These are phyloP conservation scores for Oscarella lobularis DNA, from an alignment of 37 sponge, comb jelly and placozoan genomes.

Conservation along the genomic window DNA sequence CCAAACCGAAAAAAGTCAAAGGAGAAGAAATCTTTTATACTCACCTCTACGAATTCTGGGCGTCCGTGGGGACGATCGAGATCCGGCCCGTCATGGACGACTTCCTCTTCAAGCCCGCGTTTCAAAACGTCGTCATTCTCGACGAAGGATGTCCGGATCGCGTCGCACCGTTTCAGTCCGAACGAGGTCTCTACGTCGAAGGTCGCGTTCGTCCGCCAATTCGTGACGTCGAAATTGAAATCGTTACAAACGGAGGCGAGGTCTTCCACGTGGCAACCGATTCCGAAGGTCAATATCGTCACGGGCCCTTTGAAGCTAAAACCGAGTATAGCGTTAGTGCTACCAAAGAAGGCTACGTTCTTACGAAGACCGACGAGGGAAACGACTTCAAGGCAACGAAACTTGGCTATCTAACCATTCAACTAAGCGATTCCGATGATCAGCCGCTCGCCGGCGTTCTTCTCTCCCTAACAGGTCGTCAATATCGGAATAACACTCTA, in stretches of 20 bases:
- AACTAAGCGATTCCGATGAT: constrained; percentile 12
- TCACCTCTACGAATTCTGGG: background rate
- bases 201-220: constrained; percentile 38
- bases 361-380: constrained; percentile 18
- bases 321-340: constrained; percentile 18
- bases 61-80: background rate
- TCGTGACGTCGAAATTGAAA: constrained; percentile 15
- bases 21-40: background rate
- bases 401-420: constrained; percentile 27
- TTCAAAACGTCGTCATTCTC: background rate
- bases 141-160: constrained; percentile 46
- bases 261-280: constrained; percentile 19
- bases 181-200: constrained; percentile 30
- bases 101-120: background rate
- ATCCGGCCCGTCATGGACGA: background rate
- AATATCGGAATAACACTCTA: constrained; percentile 41
- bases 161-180: constrained; percentile 35
- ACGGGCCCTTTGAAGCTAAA: constrained; percentile 28
- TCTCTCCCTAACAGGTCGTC: constrained; percentile 53
- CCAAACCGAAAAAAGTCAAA: background rate
- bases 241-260: constrained; percentile 20
- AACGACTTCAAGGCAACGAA: constrained; percentile 36
- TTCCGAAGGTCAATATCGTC: constrained; percentile 35
- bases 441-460: constrained; percentile 36
- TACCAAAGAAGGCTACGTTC: constrained; percentile 28